phyloP scores from a whole-genome alignment of 1,140 invertebrate genomes.

The Palaemon carinicauda region DNA sequence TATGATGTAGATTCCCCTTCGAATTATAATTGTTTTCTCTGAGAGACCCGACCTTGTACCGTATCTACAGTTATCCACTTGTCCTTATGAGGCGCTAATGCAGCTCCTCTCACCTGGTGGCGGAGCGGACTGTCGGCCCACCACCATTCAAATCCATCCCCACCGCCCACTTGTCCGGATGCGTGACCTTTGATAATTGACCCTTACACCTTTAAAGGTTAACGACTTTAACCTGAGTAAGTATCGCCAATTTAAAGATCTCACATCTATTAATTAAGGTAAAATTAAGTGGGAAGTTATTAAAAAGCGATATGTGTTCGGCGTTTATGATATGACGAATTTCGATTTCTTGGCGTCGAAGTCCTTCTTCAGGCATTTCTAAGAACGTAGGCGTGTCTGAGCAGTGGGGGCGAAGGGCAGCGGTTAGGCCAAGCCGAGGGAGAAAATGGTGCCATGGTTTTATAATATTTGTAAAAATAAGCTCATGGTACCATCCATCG shows the following conservation, averaged over 20 bases:
- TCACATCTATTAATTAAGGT: no score
- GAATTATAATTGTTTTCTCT: neutral
- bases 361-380: neutral
- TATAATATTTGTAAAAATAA: no score
- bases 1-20: neutral
- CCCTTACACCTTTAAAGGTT: neutral
- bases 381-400: neutral
- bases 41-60: no score
- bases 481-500: no score
- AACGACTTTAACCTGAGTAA: neutral
- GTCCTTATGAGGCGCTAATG: slow-evolving; percentile 36
- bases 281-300: no score
- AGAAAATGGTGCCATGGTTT: neutral
- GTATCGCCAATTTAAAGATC: no score
- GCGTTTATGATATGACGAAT: no score
- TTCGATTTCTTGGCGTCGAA: neutral
- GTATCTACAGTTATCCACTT: neutral
- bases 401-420: neutral
- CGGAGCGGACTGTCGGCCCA: slow-evolving; percentile 37
- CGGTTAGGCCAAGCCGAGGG: neutral
- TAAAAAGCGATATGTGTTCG: no score
- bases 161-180: slow-evolving; percentile 25
- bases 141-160: slow-evolving; percentile 10
- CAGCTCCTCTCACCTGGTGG: slow-evolving; percentile 48
- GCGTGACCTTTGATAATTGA: neutral